A percentile compares a stretch with the other conserved stretches of the same genome.
Conservation (phyloP, 1,140 invertebrate species). For the Leptoteleia sp. region DNA sequence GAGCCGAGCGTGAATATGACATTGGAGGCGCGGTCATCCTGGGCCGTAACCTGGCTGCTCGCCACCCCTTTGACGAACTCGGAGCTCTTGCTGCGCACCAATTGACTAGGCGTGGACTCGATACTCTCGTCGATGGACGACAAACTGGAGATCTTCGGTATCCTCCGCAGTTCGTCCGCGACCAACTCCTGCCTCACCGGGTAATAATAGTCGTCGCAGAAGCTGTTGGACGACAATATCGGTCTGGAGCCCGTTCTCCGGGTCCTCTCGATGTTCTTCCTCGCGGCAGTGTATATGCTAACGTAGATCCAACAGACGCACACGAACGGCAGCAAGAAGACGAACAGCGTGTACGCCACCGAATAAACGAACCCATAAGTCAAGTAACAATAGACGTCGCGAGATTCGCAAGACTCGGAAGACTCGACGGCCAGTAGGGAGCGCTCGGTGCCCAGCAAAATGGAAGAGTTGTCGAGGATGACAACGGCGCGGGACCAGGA, state of each 20-base stretch:
- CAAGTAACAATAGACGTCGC: constrained; percentile 31
- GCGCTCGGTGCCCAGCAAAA: constrained; percentile 25
- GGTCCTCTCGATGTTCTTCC: constrained; percentile 86
- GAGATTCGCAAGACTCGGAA: constrained; percentile 25
- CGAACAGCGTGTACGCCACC: constrained; percentile 81
- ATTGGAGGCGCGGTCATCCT: constrained; percentile 23
- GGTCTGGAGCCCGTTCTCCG: constrained; percentile 84
- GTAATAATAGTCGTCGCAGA: constrained; percentile 73
- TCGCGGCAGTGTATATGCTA: constrained; percentile 87
- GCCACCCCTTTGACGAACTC: constrained; percentile 18
- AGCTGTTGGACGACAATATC: constrained; percentile 76
- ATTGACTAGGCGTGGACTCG: constrained; percentile 74
- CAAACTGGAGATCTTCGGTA: constrained; percentile 78
- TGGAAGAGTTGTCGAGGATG: constrained; percentile 31
- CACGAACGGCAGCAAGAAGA: constrained; percentile 86
- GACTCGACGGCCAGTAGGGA: constrained; percentile 9
- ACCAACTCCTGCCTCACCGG: constrained; percentile 65
- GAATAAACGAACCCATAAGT: constrained; percentile 78
- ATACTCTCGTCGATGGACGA: constrained; percentile 79
- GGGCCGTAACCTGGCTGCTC: background rate
- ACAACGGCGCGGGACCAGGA: constrained; percentile 29
- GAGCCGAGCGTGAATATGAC: constrained; percentile 77
- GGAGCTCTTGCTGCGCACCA: constrained; percentile 62
- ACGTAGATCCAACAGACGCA: constrained; percentile 87
- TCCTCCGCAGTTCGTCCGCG: constrained; percentile 72